Evolutionary conservation across 1,140 invertebrate species (phyloP).

Genomic region (Listronotus bonariensis): DNA sequence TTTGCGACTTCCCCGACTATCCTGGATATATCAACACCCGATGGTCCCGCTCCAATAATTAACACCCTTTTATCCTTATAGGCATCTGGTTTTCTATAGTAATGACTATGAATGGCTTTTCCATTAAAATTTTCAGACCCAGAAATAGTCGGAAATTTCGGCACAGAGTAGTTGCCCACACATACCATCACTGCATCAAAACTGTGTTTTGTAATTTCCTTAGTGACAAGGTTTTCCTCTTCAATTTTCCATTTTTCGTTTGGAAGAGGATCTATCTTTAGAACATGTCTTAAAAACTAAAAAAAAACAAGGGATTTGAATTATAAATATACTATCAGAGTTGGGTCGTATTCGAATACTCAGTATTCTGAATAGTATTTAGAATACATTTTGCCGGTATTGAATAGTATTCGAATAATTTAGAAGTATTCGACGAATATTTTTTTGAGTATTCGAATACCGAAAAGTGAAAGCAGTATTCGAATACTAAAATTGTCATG

Average conservation of each 20-base stretch:
- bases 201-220: constrained; percentile 43
- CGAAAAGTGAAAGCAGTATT: too few relatives aligned
- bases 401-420: too few relatives aligned
- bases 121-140: constrained; percentile 66
- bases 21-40: constrained; percentile 68
- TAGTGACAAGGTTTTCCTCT: constrained; percentile 55
- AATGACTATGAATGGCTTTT: constrained; percentile 66
- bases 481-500: too few relatives aligned
- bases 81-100: constrained; percentile 65
- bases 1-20: constrained; percentile 35
- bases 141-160: constrained; percentile 63
- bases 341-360: too few relatives aligned
- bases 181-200: constrained; percentile 70
- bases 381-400: too few relatives aligned
- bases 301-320: constrained; percentile 3
- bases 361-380: too few relatives aligned
- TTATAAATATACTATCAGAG: too few relatives aligned
- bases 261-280: constrained; percentile 45
- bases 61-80: constrained; percentile 65
- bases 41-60: constrained; percentile 69
- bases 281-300: constrained; percentile 50
- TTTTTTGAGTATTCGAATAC: too few relatives aligned
- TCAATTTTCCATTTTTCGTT: constrained; percentile 54
- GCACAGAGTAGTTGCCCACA: constrained; percentile 70
- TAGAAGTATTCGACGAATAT: too few relatives aligned